These are phyloP conservation scores for Himalopsyche phryganea DNA, from an alignment of 1,140 invertebrate species.

Conservation along the genomic window DNA sequence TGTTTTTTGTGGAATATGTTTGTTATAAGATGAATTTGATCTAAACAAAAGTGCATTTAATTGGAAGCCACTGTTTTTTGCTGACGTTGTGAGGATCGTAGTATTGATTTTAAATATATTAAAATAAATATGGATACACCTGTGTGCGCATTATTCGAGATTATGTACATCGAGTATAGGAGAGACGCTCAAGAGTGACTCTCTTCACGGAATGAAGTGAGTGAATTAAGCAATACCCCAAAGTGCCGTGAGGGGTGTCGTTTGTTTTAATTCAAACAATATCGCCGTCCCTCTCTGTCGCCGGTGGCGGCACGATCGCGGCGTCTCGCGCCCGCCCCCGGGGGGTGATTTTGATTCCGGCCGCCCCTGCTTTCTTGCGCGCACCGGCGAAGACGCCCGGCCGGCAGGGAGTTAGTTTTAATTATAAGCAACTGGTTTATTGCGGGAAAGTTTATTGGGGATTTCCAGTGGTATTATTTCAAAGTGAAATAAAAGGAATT, in stretches of 20 bases:
- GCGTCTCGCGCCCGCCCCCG: conserved; percentile 6
- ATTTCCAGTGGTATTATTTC: no score
- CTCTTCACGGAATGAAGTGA: conserved; percentile 32
- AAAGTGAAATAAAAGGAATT: no score
- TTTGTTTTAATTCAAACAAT: conserved; percentile 34
- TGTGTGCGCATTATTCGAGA: no score
- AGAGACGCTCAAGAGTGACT: not conserved
- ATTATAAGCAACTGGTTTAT: conserved; percentile 35
- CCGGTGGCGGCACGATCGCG: not conserved
- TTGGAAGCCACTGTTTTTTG: no score
- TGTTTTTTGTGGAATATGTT: no score
- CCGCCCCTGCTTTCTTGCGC: conserved; percentile 3
- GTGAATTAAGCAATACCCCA: conserved; percentile 34
- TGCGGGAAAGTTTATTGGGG: conserved; percentile 27
- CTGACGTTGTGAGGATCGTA: no score
- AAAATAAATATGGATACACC: no score
- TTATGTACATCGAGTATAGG: no score
- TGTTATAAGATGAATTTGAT: no score
- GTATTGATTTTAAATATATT: no score
- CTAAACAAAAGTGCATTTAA: no score
- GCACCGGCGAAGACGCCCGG: not conserved
- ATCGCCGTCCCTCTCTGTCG: conserved; percentile 13
- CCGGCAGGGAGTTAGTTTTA: conserved; percentile 26
- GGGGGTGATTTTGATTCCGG: conserved; percentile 27
- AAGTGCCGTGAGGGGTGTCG: conserved; percentile 32